A percentile compares a stretch with the other conserved stretches of the same genome.
phyloP scores from a whole-genome alignment of 2,797 vertebrate species.

The Chiloscyllium punctatum region DNA sequence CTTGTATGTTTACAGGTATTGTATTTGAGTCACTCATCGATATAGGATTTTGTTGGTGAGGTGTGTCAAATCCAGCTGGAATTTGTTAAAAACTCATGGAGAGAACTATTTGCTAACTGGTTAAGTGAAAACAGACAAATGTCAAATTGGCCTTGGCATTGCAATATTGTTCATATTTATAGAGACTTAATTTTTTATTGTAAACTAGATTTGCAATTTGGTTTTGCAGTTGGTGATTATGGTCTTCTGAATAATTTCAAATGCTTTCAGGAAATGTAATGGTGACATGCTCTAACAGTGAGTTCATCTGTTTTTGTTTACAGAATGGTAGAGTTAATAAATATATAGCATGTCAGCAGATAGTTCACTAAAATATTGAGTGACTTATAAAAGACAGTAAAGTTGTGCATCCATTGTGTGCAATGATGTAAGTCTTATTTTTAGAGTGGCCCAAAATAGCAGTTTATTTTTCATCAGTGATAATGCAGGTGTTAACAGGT shows the following conservation, averaged over 20 bases:
- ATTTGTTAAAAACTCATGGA: constrained; percentile 17
- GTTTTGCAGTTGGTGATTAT: constrained; percentile 4
- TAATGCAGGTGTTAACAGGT: constrained; percentile 12
- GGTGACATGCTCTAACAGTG: background rate
- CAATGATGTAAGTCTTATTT: background rate
- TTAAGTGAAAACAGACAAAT: constrained; percentile 36
- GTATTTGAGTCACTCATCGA: background rate
- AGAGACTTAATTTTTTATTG: constrained; percentile 33
- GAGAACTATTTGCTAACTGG: constrained; percentile 24
- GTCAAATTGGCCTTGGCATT: constrained; percentile 34
- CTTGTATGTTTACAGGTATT: background rate
- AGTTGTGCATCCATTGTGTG: background rate
- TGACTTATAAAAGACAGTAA: background rate
- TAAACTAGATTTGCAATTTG: constrained; percentile 28
- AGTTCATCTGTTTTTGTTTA: background rate
- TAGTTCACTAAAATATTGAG: background rate
- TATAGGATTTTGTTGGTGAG: background rate
- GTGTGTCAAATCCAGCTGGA: constrained; percentile 19
- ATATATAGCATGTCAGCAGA: background rate
- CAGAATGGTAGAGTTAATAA: background rate
- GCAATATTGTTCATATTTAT: constrained; percentile 34
- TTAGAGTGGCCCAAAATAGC: background rate
- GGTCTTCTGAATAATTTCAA: background rate
- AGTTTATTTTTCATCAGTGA: background rate
- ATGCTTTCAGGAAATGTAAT: background rate